These are phyloP conservation scores for Shinisaurus crocodilurus DNA, from an alignment of 2,113 vertebrate species.

Conservation along the genomic window DNA sequence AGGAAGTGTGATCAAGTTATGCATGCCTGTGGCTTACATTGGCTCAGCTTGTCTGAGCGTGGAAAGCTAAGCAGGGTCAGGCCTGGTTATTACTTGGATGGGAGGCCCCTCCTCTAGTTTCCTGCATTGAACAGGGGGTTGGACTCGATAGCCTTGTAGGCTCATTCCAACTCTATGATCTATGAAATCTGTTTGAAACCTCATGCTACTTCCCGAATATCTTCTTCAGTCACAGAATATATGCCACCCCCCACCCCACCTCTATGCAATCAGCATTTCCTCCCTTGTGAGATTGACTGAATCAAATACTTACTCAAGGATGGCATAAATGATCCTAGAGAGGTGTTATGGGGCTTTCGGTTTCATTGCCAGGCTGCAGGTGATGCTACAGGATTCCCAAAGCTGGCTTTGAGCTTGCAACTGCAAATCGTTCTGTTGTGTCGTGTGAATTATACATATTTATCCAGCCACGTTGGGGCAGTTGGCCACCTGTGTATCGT, in stretches of 20 bases:
- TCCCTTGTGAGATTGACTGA: constrained; percentile 84
- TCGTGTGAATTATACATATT: constrained; percentile 72
- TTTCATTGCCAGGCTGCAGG: constrained; percentile 83
- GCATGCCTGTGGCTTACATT: too few relatives aligned
- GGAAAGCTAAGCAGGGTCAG: too few relatives aligned
- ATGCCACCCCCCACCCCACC: constrained; percentile 65
- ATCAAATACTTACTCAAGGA: constrained; percentile 77
- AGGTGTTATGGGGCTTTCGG: constrained; percentile 80
- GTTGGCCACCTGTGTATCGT: constrained; percentile 74
- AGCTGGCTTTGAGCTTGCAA: constrained; percentile 72
- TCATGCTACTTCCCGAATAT: constrained; percentile 82
- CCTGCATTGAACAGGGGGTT: too few relatives aligned
- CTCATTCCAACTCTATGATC: too few relatives aligned
- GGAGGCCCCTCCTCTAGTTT: too few relatives aligned
- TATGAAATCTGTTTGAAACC: constrained; percentile 63
- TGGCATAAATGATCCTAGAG: constrained; percentile 77
- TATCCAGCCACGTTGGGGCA: constrained; percentile 59
- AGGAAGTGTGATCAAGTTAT: constrained; percentile 69
- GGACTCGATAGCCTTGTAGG: too few relatives aligned
- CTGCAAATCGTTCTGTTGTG: constrained; percentile 66
- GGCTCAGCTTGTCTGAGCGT: too few relatives aligned
- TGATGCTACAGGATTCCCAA: constrained; percentile 80
- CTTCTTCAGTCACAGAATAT: constrained; percentile 75
- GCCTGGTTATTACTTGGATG: too few relatives aligned
- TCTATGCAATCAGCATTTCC: constrained; percentile 79